Base-by-base conservation (phyloP, 2,113 vertebrate species). In the Etia nguti region DNA sequence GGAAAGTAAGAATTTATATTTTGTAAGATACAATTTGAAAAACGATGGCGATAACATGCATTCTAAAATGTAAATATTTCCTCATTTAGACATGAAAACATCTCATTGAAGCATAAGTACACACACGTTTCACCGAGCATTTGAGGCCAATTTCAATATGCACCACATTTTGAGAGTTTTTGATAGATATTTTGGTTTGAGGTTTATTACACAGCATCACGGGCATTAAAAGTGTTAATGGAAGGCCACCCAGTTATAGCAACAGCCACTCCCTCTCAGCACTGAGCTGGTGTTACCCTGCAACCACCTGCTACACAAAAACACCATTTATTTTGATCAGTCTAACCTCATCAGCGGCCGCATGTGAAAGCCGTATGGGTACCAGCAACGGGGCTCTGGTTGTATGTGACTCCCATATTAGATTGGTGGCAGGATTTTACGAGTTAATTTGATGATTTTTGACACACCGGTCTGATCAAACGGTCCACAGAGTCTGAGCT, bases 381-480 rank as follows among this genome's bases (percentile, higher is more conserved):
- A 29, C 52, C 54, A 62, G 83, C 56, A 48, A 89, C 77, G 4
- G 34, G 31, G 34, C 79, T 86, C 79, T n/a, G 70, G 34, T 55
- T 81, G 22, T 38, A 1, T 57, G 65, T 54, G 4, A 81, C 86
- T 24, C 11, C 52, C 12, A 16, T 81, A 88, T 94, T 92, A 88
- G 90, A 92, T 88, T 89, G 90, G 24, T 20, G 73, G 29, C 41
- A 34, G 34, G 26, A 82, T 85, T 87, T 80, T 9, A 56, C 55
- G 26, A 24, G 43, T 50, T 93, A 93, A 95, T 93, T 89, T 70
- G 90, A 93, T 93, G 87, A 92, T 86, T 80, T 88, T 59, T 91
- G 92, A 90, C 92, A 90, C 48, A 50, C 20, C 48, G 15, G 60
- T 75, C 82, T 91, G 93, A 93, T 93, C 90, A 89, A 93, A 86